A percentile compares a stretch with the other conserved stretches of the same genome.
These are phyloP conservation scores for Enteromius paludinosus DNA, from an alignment of 2,797 vertebrate genomes.

Conservation along the genomic window DNA sequence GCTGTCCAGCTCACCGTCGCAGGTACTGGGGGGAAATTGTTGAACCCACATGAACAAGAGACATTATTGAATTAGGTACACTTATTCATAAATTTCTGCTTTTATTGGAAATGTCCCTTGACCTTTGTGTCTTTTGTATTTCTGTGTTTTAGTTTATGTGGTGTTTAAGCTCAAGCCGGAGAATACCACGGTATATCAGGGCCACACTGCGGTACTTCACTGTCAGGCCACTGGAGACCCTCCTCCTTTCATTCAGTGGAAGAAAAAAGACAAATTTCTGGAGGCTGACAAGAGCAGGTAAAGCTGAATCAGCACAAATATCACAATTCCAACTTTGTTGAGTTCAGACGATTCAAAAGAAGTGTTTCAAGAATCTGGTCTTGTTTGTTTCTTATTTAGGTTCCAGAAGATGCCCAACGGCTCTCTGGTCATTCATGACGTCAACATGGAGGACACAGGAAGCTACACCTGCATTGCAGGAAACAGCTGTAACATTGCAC, in stretches of 20 bases:
- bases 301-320: slow-evolving; percentile 33
- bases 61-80: not conserved
- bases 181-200: slow-evolving; percentile 86
- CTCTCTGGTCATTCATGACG: slow-evolving; percentile 83
- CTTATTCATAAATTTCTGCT: not conserved
- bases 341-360: not conserved
- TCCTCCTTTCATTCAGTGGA: slow-evolving; percentile 85
- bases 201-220: slow-evolving; percentile 84
- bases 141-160: slow-evolving; percentile 77
- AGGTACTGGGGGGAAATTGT: slow-evolving; percentile 70
- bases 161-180: slow-evolving; percentile 85
- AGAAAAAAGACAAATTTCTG: slow-evolving; percentile 84
- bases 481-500: slow-evolving; percentile 88
- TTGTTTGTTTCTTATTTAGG: slow-evolving; percentile 65
- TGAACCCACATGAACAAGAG: not conserved
- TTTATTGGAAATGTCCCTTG: not conserved
- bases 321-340: not conserved
- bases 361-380: not conserved
- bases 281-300: slow-evolving; percentile 77
- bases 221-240: slow-evolving; percentile 88
- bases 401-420: slow-evolving; percentile 87
- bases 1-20: slow-evolving; percentile 84
- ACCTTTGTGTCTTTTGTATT: not conserved
- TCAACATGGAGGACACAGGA: slow-evolving; percentile 83
- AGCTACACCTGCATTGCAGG: slow-evolving; percentile 88